Evolutionary conservation across 2,113 vertebrate genomes (phyloP).

Genomic region (Neotoma lepida): DNA sequence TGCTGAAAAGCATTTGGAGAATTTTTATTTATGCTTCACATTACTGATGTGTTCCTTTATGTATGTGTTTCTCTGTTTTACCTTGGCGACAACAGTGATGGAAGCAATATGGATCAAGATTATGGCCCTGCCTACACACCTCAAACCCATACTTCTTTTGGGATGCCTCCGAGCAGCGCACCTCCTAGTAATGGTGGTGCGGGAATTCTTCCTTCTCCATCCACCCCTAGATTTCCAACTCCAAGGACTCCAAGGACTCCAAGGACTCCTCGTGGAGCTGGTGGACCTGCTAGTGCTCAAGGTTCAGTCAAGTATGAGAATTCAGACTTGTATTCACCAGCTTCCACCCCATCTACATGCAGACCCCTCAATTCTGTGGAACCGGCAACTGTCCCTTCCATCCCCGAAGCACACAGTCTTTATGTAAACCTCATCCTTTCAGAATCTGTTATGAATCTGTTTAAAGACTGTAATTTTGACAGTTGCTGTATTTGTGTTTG

Average conservation of each 20-base stretch:
- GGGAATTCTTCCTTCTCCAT: conserved; percentile 96
- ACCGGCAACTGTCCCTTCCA: conserved; percentile 95
- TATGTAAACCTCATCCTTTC: conserved; percentile 99
- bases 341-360: conserved; percentile 97
- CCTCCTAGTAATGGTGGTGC: conserved; percentile 95
- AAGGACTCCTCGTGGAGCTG: conserved; percentile 91
- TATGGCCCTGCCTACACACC: conserved; percentile 96
- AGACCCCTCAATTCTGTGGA: conserved; percentile 97
- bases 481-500: conserved; percentile 99
- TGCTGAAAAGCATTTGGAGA: conserved; percentile 17
- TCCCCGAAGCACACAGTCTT: conserved; percentile 98
- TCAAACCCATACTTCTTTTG: conserved; percentile 95
- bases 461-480: conserved; percentile 99
- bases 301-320: conserved; percentile 97
- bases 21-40: conserved; percentile 54
- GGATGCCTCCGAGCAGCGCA: conserved; percentile 93
- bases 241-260: conserved; percentile 96
- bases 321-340: conserved; percentile 96
- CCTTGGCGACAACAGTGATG: conserved; percentile 89
- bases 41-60: conserved; percentile 57
- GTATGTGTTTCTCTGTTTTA: conserved; percentile 60
- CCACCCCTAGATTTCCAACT: conserved; percentile 96
- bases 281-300: conserved; percentile 95
- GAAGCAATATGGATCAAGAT: conserved; percentile 95
- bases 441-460: conserved; percentile 98